Evolutionary conservation across 1,140 invertebrate species (phyloP), one percentile per base, ranked within the genome.

Genomic region (Hycleus phaleratus): DNA sequence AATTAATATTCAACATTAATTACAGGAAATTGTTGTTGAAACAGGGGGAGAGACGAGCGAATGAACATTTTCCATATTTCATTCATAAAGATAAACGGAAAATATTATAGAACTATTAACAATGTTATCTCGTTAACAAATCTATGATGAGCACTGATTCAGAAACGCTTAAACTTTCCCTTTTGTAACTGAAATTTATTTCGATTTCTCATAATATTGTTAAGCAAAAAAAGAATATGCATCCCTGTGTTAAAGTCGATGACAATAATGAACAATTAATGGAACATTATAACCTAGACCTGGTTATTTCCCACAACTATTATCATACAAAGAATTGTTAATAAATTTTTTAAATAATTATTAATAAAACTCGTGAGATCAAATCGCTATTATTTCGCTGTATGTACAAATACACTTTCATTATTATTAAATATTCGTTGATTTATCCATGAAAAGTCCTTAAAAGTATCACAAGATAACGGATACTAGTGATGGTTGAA

Each of bases 91-190:
- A 18, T 7, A 7, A 32, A 32, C 4, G 7, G 32, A 32, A 7
- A 7, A 32, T 32, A 5, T 2, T 7, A 53, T 32, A 53, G 45
- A 53, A 53, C 51, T 45, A 38, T 53, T 9, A 53, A 53, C 51
- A 53, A 48, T 46, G 51, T 53, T 53, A 53, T 53, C 46, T 53
- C 38, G 26, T 53, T 24, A 46, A 32, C 12, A 42, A 32, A 53
- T 53, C 51, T 53, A 46, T 53, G 42, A 53, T 53, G 51, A 45
- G 51, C 51, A 53, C 42, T 53, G 51, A 45, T 45, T 46, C 26
- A 45, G 51, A 53, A 53, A 53, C 32, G 1, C 18, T 18, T 40
- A 53, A 53, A 53, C 51, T 53, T 53, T 53, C 51, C 51, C 51
- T 53, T 53, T 53, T 53, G 51, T 53, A 53, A 45, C 39, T 18